A percentile compares a stretch with the other conserved stretches of the same genome.
These are phyloP conservation scores for Cyprinodon tularosa DNA, from an alignment of 2,113 vertebrate genomes.

Conservation along the genomic window DNA sequence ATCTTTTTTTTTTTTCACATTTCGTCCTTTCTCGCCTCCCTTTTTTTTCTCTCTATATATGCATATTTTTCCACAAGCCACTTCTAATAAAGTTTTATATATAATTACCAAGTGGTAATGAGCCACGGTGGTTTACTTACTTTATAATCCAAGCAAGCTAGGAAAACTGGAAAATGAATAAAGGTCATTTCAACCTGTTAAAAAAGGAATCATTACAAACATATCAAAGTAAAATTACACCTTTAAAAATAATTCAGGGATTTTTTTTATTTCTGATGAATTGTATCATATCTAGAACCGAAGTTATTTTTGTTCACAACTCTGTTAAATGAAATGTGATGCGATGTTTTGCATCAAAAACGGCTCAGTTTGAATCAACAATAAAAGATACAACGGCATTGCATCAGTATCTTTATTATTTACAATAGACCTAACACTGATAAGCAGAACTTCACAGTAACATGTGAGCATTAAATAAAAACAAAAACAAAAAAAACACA, in stretches of 20 bases:
- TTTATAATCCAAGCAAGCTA: background rate
- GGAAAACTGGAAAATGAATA: background rate
- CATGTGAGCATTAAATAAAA: slow-evolving; percentile 96
- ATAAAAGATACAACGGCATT: slow-evolving; percentile 32
- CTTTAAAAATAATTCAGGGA: background rate
- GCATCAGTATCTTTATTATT: slow-evolving; percentile 86
- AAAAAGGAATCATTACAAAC: too few species aligned
- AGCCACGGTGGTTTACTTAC: too few species aligned
- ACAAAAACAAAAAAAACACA: slow-evolving; percentile 80
- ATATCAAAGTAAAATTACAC: too few species aligned
- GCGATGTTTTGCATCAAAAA: background rate
- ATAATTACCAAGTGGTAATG: too few species aligned
- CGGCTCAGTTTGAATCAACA: too few species aligned
- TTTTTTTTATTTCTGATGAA: background rate
- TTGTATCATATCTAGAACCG: background rate
- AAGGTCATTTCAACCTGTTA: too few species aligned
- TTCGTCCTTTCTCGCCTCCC: too few species aligned
- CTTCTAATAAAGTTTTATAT: too few species aligned
- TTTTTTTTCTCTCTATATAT: too few species aligned
- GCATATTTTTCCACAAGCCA: too few species aligned
- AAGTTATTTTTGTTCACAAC: background rate
- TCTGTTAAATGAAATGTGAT: background rate
- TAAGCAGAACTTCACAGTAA: slow-evolving; percentile 98
- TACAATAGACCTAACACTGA: slow-evolving; percentile 99
- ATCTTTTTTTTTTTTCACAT: too few species aligned